Evolutionary conservation across 1,140 invertebrate genomes (phyloP), one percentile per base, ranked within the genome.

Genomic region (Tribolium castaneum): DNA sequence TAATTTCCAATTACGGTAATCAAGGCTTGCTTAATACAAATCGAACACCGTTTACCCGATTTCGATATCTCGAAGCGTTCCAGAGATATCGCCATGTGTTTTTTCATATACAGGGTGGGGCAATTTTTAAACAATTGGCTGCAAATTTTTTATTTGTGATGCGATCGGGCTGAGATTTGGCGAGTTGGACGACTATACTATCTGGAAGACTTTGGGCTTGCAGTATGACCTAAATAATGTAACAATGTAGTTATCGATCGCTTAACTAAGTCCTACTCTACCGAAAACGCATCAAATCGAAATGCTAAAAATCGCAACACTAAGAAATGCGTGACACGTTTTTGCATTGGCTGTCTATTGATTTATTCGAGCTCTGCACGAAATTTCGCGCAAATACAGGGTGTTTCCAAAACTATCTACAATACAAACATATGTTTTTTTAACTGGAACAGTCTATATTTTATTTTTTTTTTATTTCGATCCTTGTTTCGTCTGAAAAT

Each of bases 201-300:
- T 66, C 59, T 22, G 19, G 25, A 35, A 66, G 59, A 35, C 6
- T 25, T 59, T 59, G 7, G 30, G 54, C 59, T 66, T 66, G 30
- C 12, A 66, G 59, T 66, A 39, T 66, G 59, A 66, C 59, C 59
- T 66, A 66, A 66, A 66, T 66, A 66, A 35, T 66, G 59, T 66
- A 66, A 66, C 59, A 66, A 66, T 66, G 59, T 66, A 66, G 59
- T 66, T 66, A 66, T 66, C 30, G 59, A 66, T 66, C 59, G 59
- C 30, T 12, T 66, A 66, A 66, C 59, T 39, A 13, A 66, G n/a
- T 66, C 34, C 59, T 10, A 10, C 39, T 45, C 2, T 19, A 59
- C 25, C 25, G 19, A 59, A 59, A 59, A 22, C 54, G 54, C 54
- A 45, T 45, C 9, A 45, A 45, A 45, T 45, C n/a, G 34, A 45